Evolutionary conservation across 2,113 vertebrate species (phyloP), one percentile per base, ranked within the genome.

Genomic region (Cebidichthys violaceus): DNA sequence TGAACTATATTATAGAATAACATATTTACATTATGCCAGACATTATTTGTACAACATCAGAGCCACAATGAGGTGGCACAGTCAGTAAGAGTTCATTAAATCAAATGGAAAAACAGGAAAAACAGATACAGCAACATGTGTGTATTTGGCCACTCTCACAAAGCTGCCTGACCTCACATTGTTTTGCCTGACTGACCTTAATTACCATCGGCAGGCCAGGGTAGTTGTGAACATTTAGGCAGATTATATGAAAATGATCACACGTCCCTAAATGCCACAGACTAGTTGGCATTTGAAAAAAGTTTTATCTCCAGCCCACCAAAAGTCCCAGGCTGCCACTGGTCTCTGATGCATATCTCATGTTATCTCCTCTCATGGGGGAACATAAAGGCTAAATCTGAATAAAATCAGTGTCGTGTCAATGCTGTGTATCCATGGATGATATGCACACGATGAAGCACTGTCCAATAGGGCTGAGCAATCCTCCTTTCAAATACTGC

Each of bases 201-300:
- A 91, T 95, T 93, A 91, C 66, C 89, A 93, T 89, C 84, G 74
- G 72, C 39, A 1, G 69, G 55, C 85, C 88, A 81, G 50, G 83
- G 87, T 76, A 69, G 86, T 86, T 89, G 77, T 86, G 88, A 92
- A 86, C 86, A 91, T 93, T 92, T 84, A 87, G 71, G 84, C 65
- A 84, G 90, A 93, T 92, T 90, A 73, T 66, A 87, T 92, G 85
- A 90, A 92, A 90, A 85, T 73, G 74, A 93, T 87, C 86, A 84
- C 85, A 80, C 27, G 9, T 70, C 77, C 70, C 87, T 89, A 95
- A 95, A 95, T 95, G 94, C 91, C 95, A 95, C 92, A 92, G 92
- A 89, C 90, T 77, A 83, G 91, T 35, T 95, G 94, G 92, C 94
- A 95, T 95, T 95, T 95, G 81, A 81, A 86, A 79, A 87, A 92